Conservation (phyloP, 2,113 vertebrate species). For the Empidonax alnorum region DNA sequence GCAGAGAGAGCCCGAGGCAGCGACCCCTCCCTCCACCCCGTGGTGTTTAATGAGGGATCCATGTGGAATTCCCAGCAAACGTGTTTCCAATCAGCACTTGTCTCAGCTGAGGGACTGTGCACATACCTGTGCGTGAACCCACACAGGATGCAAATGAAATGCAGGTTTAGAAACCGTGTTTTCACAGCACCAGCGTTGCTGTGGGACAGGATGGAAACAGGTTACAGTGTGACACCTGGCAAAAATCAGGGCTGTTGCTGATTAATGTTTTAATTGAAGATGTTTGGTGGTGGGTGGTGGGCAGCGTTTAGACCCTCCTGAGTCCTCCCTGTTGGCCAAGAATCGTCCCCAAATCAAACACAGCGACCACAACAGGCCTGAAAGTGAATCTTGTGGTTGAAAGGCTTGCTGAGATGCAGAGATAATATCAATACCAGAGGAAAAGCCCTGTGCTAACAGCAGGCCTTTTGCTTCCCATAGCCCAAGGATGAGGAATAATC, state of each 20-base stretch:
- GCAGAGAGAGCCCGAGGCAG: not conserved
- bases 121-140: not conserved
- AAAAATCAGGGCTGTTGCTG: not conserved
- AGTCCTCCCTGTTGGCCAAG: not conserved
- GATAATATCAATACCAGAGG: not conserved
- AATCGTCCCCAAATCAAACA: no score
- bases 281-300: not conserved
- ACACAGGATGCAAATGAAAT: not conserved
- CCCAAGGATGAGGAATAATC: not conserved
- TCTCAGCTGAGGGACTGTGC: not conserved
- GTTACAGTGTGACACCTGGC: not conserved
- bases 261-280: not conserved
- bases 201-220: not conserved
- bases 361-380: not conserved
- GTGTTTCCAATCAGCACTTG: not conserved
- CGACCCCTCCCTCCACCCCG: not conserved
- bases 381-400: not conserved
- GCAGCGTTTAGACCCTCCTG: not conserved
- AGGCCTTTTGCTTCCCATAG: rapidly evolving
- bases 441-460: not conserved
- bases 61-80: not conserved
- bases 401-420: not conserved
- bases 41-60: not conserved
- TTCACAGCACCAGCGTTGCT: rapidly evolving
- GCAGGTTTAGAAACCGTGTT: not conserved